Evolutionary conservation across 2,113 vertebrate species (phyloP), one percentile per base, ranked within the genome.

Genomic region (Plotosus lineatus): DNA sequence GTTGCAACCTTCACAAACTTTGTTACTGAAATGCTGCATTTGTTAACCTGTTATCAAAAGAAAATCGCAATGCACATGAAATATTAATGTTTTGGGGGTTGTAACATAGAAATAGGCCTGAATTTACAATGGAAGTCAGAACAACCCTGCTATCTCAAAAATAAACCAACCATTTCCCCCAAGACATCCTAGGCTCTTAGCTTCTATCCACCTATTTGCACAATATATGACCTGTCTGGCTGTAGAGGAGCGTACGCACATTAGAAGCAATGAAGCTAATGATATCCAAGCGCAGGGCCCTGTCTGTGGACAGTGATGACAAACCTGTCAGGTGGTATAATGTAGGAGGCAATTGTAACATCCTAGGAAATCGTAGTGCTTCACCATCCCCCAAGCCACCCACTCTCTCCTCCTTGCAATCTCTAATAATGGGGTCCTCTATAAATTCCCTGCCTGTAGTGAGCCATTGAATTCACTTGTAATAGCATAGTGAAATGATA

Each of bases 241-340:
- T 92, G 89, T 80, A 88, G 86, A 92, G 92, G 92, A 94, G 93
- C 94, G 94, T 90, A 94, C 95, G 95, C 95, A 95, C 96, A 97
- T 98, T 96, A 98, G 95, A 93, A 95, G 90, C 95, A 97, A 96
- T 96, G 96, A 94, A 95, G 95, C 96, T 97, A 97, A 98, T 97
- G 95, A 96, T 96, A 97, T 96, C 95, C 95, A 93, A 96, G 95
- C 95, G 94, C 96, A 92, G 95, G 95, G 95, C 94, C 95, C 95
- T 88, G 89, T 88, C 95, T 94, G 93, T 94, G 94, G 94, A 93
- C 94, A 93, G 93, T 91, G 94, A 96, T 96, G 96, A 98, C 95
- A 95, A 96, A 97, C 93, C 95, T 97, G 95, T 97, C 96, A 97
- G 86, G 93, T 93, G 92, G 91, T 90, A 93, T 97, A 97, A 97